These are phyloP conservation scores for Agonopterix heracliana DNA, from an alignment of 2,888 invertebrate species.

Conservation along the genomic window DNA sequence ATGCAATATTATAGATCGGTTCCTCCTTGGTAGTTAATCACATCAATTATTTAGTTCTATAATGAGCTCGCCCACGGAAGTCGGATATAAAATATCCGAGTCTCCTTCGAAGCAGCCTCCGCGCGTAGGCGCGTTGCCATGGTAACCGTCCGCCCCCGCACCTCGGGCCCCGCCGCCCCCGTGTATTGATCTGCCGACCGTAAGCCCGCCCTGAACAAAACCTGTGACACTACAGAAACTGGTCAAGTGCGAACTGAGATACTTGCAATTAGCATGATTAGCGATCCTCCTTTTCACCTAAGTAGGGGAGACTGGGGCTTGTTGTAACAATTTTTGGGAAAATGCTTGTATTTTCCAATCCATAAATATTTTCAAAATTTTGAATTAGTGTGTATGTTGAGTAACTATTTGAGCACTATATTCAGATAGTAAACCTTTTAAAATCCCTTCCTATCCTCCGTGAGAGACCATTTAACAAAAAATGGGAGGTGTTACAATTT, in stretches of 20 bases:
- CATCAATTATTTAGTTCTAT: slow-evolving; percentile 44
- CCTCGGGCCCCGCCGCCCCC: slow-evolving; percentile 19
- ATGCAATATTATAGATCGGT: no score
- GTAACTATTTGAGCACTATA: no score
- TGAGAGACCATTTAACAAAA: no score
- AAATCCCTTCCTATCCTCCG: no score
- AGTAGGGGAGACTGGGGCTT: no score
- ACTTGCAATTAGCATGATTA: slow-evolving; percentile 1
- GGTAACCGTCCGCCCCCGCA: slow-evolving; percentile 37
- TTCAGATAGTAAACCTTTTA: no score
- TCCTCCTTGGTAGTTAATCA: slow-evolving; percentile 21
- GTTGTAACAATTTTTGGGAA: no score
- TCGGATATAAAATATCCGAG: slow-evolving; percentile 39
- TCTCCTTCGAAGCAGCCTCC: slow-evolving; percentile 37
- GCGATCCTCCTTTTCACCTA: neutral
- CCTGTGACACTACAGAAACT: slow-evolving; percentile 31
- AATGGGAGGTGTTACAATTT: no score
- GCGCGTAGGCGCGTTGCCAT: slow-evolving; percentile 69
- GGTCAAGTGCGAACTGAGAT: slow-evolving; percentile 9
- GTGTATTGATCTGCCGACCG: slow-evolving; percentile 52
- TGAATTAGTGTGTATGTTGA: no score
- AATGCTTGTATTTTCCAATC: no score
- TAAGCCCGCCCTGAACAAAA: slow-evolving; percentile 27
- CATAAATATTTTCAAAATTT: no score
- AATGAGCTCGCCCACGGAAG: slow-evolving; percentile 52